Conservation (phyloP, 2,888 invertebrate species). For the Philereme transversata region DNA sequence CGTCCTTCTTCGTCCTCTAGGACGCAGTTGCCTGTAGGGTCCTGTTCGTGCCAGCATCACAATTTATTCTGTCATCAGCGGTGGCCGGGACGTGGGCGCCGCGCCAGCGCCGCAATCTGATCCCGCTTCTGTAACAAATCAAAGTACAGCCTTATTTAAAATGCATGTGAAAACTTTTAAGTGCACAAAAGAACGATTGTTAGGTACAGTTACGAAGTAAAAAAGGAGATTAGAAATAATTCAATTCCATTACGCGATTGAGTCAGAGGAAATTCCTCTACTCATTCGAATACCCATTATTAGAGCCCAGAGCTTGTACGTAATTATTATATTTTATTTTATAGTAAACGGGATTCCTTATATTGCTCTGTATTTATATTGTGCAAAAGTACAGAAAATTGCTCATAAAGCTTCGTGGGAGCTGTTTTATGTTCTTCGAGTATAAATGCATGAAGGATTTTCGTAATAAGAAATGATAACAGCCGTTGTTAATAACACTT, state of each 20-base stretch:
- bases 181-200: slow-evolving; percentile 15
- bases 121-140: slow-evolving; percentile 66
- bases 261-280: slow-evolving; percentile 35
- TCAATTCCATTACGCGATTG: slow-evolving; percentile 33
- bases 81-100: slow-evolving; percentile 67
- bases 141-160: slow-evolving; percentile 10
- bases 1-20: slow-evolving; percentile 83
- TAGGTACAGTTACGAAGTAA: slow-evolving; percentile 19
- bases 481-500: not conserved
- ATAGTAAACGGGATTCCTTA: slow-evolving; percentile 20
- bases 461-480: slow-evolving; percentile 9
- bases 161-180: slow-evolving; percentile 21
- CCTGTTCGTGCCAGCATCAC: slow-evolving; percentile 80
- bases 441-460: slow-evolving; percentile 14
- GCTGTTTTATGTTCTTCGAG: slow-evolving; percentile 5
- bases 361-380: slow-evolving; percentile 24
- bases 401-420: slow-evolving; percentile 17
- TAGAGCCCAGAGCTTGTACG: slow-evolving; percentile 20
- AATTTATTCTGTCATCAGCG: slow-evolving; percentile 79
- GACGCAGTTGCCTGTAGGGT: slow-evolving; percentile 80
- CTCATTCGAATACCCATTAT: slow-evolving; percentile 31
- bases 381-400: slow-evolving; percentile 18
- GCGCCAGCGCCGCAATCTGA: slow-evolving; percentile 58
- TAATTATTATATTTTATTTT: slow-evolving; percentile 29
- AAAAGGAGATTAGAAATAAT: slow-evolving; percentile 33